phyloP scores from a whole-genome alignment of 2,888 invertebrate species.

The Ganaspis brasiliensis region DNA sequence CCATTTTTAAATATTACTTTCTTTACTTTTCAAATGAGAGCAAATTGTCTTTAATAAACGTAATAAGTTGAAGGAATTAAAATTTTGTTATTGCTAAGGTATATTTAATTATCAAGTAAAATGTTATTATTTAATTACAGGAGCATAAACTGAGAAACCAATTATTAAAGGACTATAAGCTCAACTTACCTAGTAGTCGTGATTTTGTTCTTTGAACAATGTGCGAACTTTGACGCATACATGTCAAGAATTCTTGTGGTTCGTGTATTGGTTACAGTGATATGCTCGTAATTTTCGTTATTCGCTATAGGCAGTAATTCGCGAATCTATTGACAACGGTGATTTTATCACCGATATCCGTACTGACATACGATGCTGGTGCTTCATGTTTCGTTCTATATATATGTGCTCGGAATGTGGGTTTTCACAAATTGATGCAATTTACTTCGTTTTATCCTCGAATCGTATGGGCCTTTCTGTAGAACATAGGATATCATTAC shows the following conservation, averaged over 20 bases:
- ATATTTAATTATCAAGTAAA: too few species aligned
- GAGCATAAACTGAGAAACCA: too few species aligned
- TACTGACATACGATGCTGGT: slow-evolving; percentile 12
- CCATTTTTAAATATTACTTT: too few species aligned
- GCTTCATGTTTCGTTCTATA: not conserved
- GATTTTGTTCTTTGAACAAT: slow-evolving; percentile 15
- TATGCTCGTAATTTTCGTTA: slow-evolving; percentile 28
- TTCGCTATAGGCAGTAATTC: slow-evolving; percentile 33
- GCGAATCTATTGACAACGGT: slow-evolving; percentile 32
- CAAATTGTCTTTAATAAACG: too few species aligned
- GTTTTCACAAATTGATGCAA: slow-evolving; percentile 30
- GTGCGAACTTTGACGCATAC: not conserved
- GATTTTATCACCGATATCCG: slow-evolving; percentile 28
- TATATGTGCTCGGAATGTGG: slow-evolving; percentile 23
- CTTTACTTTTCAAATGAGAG: too few species aligned
- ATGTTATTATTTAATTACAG: too few species aligned
- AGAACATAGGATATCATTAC: not conserved
- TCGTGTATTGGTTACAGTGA: slow-evolving; percentile 1
- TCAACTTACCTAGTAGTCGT: not conserved
- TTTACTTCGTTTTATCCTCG: slow-evolving; percentile 17
- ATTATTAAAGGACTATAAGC: not conserved
- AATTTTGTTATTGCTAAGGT: too few species aligned
- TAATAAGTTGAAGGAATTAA: too few species aligned
- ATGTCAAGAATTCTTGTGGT: slow-evolving; percentile 18
- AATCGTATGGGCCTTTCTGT: not conserved